Percentiles rank a stretch among this genome's conserved stretches.
phyloP scores from a whole-genome alignment of 2,888 invertebrate genomes.

The Drosophila paranaensis region DNA sequence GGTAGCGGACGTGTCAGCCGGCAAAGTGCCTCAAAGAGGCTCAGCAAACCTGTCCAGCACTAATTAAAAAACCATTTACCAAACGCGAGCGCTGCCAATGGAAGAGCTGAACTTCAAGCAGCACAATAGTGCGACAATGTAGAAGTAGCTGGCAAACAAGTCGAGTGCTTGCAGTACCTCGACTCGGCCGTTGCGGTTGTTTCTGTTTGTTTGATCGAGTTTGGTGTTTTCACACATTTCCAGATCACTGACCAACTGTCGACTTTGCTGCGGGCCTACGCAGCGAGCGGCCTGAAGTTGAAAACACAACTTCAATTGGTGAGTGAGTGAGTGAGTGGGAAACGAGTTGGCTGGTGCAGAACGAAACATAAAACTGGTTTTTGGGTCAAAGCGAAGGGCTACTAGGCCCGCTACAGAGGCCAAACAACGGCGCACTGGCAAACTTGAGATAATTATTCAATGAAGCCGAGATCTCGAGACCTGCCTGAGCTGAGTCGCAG shows the following conservation, averaged over 20 bases:
- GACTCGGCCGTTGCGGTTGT: not conserved
- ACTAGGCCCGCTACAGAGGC: conserved; percentile 28
- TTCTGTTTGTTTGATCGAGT: conserved; percentile 27
- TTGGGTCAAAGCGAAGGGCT: conserved; percentile 66
- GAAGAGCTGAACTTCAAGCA: not conserved
- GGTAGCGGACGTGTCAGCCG: conserved; percentile 26
- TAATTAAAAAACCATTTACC: conserved; percentile 71
- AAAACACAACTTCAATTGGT: conserved; percentile 28
- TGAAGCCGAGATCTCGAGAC: conserved; percentile 62
- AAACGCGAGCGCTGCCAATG: conserved; percentile 5
- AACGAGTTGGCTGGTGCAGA: conserved; percentile 60
- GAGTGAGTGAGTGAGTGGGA: conserved; percentile 24
- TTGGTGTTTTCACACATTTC: conserved; percentile 65
- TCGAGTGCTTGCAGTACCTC: not conserved
- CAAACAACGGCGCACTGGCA: conserved; percentile 62
- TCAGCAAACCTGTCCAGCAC: conserved; percentile 27
- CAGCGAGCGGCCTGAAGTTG: conserved; percentile 30
- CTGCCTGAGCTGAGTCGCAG: conserved; percentile 2
- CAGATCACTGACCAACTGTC: conserved; percentile 45
- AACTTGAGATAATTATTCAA: conserved; percentile 76
- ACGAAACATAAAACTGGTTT: conserved; percentile 67
- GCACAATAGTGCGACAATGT: not conserved
- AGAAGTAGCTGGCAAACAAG: not conserved
- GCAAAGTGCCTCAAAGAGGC: conserved; percentile 3
- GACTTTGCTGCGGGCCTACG: conserved; percentile 37